A percentile compares a stretch with the other conserved stretches of the same genome.
phyloP scores from a whole-genome alignment of 2,113 vertebrate genomes.

The Typhlomys cinereus region DNA sequence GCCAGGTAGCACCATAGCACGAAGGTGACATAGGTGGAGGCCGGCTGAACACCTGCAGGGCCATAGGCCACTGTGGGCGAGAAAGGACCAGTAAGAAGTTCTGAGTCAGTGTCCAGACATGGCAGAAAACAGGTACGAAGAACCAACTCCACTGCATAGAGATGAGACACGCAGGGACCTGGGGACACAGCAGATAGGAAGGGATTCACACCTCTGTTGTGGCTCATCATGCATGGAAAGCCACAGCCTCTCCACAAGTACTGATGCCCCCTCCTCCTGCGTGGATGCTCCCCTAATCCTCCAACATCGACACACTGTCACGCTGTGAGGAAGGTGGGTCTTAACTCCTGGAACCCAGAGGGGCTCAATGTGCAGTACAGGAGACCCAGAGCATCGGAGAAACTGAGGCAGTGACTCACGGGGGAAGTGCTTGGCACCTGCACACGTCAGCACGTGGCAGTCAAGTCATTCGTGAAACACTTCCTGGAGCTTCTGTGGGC shows the following conservation, averaged over 20 bases:
- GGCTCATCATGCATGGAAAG: neutral
- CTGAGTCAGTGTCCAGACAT: neutral
- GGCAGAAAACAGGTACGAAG: neutral
- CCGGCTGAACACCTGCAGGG: neutral
- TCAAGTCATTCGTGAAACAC: neutral
- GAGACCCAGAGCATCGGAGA: neutral
- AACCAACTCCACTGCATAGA: neutral
- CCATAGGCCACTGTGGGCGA: neutral
- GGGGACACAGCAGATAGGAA: neutral
- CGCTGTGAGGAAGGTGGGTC: neutral
- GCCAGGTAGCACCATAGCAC: neutral
- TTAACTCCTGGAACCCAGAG: neutral
- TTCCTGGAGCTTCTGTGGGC: neutral
- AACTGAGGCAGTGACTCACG: neutral
- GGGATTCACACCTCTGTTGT: fast-evolving
- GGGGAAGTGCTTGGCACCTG: neutral
- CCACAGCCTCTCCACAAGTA: conserved; percentile 48
- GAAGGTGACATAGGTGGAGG: neutral
- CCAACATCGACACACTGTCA: neutral
- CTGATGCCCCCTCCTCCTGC: too few species aligned
- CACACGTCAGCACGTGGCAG: neutral
- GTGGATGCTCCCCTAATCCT: neutral
- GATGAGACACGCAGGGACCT: neutral
- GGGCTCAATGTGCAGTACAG: neutral
- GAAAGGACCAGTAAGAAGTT: neutral